These are phyloP conservation scores for Sebastes iracundus DNA, from an alignment of 2,797 vertebrate species.

Conservation along the genomic window DNA sequence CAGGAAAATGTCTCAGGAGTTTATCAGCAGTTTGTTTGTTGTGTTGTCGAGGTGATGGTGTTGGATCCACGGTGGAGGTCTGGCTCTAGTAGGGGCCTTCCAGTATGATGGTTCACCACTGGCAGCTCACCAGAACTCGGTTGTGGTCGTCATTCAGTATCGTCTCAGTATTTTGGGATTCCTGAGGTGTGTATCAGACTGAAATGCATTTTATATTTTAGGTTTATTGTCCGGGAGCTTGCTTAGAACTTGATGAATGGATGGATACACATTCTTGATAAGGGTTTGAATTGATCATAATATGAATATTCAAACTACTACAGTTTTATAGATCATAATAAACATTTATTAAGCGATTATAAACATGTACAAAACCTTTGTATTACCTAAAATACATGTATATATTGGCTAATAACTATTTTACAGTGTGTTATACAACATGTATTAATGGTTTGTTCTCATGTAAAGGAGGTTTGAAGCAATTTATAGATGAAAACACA, in stretches of 20 bases:
- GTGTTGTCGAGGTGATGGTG: not conserved
- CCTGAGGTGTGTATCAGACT: constrained; percentile 64
- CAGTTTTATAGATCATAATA: not conserved
- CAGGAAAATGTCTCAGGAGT: not conserved
- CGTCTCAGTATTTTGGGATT: constrained; percentile 79
- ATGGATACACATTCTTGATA: not conserved
- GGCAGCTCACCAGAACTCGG: constrained; percentile 73
- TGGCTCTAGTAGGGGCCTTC: constrained; percentile 45
- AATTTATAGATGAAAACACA: no score
- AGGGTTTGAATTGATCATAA: not conserved
- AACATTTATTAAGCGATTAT: no score
- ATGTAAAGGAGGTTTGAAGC: accelerated
- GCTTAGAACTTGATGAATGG: not conserved
- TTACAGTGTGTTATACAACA: not conserved
- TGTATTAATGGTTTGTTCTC: not conserved
- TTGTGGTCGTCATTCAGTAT: constrained; percentile 83
- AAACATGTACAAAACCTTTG: not conserved
- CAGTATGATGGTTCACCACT: constrained; percentile 76
- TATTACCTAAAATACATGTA: not conserved
- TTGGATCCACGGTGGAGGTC: not conserved
- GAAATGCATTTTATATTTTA: not conserved
- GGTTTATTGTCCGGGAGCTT: not conserved
- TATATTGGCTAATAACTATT: not conserved
- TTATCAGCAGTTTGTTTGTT: not conserved
- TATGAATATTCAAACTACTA: not conserved